Percentiles rank a stretch among this genome's conserved stretches.
Evolutionary conservation across 2,888 invertebrate species (phyloP).

Genomic region (Latrodectus elegans): DNA sequence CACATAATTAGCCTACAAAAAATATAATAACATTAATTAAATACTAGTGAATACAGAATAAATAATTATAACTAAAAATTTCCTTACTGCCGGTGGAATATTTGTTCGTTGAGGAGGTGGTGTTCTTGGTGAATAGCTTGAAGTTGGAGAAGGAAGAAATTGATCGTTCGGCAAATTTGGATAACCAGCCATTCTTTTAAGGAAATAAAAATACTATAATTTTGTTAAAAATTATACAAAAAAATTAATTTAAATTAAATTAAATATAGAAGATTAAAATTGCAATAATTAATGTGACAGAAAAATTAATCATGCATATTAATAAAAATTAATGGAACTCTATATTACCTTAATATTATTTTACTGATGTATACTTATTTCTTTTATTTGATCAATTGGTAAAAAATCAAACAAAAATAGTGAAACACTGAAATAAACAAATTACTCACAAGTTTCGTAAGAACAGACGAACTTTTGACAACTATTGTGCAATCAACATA

Average conservation of each 20-base stretch:
- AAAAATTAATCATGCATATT: background rate
- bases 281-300: background rate
- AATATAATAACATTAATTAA: background rate
- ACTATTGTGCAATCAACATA: no score
- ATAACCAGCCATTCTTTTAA: conserved; percentile 49
- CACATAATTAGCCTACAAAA: conserved; percentile 56
- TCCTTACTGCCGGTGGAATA: conserved; percentile 62
- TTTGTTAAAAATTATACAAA: background rate
- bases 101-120: conserved; percentile 63
- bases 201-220: background rate
- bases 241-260: background rate
- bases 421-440: no score
- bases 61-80: background rate
- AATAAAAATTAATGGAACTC: no score
- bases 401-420: no score
- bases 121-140: conserved; percentile 53
- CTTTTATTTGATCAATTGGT: no score
- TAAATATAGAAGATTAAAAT: background rate
- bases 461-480: no score
- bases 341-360: no score
- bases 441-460: no score
- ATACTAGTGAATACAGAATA: background rate
- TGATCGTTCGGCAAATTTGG: conserved; percentile 53
- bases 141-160: conserved; percentile 52
- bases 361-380: no score